These are phyloP conservation scores for Drosophila bifasciata DNA, from an alignment of 1,140 invertebrate genomes.

Conservation along the genomic window DNA sequence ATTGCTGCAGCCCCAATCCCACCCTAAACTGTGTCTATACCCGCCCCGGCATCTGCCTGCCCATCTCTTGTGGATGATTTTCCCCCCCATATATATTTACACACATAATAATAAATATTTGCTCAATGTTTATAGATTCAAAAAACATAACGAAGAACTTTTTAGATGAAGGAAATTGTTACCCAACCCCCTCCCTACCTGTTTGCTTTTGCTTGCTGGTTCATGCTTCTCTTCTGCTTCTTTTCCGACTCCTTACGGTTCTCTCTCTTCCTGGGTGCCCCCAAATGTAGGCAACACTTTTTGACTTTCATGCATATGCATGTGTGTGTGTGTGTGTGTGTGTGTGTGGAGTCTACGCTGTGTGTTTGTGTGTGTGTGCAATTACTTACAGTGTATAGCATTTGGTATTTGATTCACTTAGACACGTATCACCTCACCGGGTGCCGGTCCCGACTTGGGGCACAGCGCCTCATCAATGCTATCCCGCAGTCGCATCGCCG, in stretches of 20 bases:
- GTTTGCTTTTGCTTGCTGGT: no score
- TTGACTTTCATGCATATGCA: neutral
- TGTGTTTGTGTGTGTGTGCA: conserved; percentile 22
- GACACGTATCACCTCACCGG: conserved; percentile 80
- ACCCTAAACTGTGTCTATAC: no score
- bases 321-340: neutral
- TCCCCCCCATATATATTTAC: conserved; percentile 61
- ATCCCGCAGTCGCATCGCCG: conserved; percentile 60
- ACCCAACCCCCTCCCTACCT: neutral
- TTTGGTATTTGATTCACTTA: conserved; percentile 30
- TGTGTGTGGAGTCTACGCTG: neutral
- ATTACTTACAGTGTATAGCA: conserved; percentile 52
- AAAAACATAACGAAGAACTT: conserved; percentile 9
- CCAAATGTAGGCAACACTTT: conserved; percentile 14
- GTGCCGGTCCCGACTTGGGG: conserved; percentile 60
- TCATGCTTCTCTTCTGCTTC: no score
- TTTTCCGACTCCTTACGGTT: no score
- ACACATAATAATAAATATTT: conserved; percentile 67
- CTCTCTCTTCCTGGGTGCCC: neutral
- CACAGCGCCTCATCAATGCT: conserved; percentile 73
- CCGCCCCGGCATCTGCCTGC: no score
- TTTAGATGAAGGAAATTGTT: conserved; percentile 12
- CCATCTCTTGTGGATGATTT: conserved; percentile 1
- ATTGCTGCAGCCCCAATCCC: neutral
- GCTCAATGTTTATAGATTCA: conserved; percentile 38